Evolutionary conservation across 1,140 invertebrate genomes (phyloP), one percentile per base, ranked within the genome.

Genomic region (Scaptomyza pallida): DNA sequence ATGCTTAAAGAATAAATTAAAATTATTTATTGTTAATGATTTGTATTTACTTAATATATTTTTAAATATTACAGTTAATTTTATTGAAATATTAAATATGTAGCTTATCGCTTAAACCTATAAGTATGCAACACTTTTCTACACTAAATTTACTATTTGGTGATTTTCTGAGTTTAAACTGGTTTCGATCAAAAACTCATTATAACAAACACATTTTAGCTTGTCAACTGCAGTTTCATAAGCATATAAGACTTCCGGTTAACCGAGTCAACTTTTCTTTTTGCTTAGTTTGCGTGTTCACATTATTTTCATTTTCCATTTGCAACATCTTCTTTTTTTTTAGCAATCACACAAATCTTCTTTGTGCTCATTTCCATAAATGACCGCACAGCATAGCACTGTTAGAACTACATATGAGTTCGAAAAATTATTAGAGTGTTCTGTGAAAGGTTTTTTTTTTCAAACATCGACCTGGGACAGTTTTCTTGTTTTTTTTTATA

Each of bases 391-490:
- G 26, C 47, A 37, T 41, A 21, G 59, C 16, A 51, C 57, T 54
- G 51, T 50, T 40, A 52, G 52, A 77, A 67, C 68, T 67, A 60
- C 17, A 21, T 41, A 9, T 30, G 26, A 30, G 16, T 73, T 45
- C 54, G 43, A n/a, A 43, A 82, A 83, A 78, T 74, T 83, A 81
- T 83, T 78, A 26, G 35, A 16, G 16, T 17, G 40, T 41, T 43
- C 56, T 65, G 59, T 47, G 52, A 45, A 63, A 59, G 81, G 73
- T 81, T 88, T 86, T 81, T 30, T 9, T 62, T 71, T 72, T 75
- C 74, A 86, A 86, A 82, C 78, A 86, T 82, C 78, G 70, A 86
- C 78, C 59, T 59, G 82, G 78, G 74, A 77, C 71, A 64, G 19
- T 56, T 63, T 30, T 9, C 26, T 30, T 26, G 5, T 26, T 6